A percentile compares a stretch with the other conserved stretches of the same genome.
phyloP scores from a whole-genome alignment of 2,888 invertebrate genomes.

The Alloplasta piceator region DNA sequence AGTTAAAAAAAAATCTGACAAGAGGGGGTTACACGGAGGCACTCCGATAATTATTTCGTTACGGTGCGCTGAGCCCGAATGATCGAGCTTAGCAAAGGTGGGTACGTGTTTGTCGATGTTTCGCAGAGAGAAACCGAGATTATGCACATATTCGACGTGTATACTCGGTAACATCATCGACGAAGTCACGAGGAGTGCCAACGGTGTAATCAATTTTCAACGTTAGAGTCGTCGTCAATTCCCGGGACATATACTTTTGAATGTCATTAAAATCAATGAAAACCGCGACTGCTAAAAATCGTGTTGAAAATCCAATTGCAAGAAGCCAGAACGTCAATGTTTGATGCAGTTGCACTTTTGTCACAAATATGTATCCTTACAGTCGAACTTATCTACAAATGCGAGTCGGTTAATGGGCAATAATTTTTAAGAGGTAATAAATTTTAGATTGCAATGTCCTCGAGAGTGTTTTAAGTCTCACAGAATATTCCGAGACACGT shows the following conservation, averaged over 20 bases:
- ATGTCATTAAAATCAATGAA: constrained; percentile 18
- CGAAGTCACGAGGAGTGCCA: constrained; percentile 37
- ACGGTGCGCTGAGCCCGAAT: constrained; percentile 74
- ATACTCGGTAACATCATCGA: constrained; percentile 44
- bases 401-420: no score
- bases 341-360: not conserved
- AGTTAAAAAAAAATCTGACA: constrained; percentile 49
- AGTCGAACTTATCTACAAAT: no score
- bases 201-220: constrained; percentile 28
- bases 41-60: constrained; percentile 72
- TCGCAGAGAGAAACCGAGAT: not conserved
- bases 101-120: constrained; percentile 24
- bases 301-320: not conserved
- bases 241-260: constrained; percentile 40
- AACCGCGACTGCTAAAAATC: not conserved
- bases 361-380: no score
- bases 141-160: not conserved
- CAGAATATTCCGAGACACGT: no score
- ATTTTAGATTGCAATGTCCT: no score
- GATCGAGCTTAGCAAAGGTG: constrained; percentile 39
- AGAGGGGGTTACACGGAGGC: constrained; percentile 57
- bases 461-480: no score
- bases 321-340: not conserved
- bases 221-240: constrained; percentile 28
- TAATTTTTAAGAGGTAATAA: no score